Conservation (phyloP, 2,797 vertebrate genomes). For the Micropoecilia bifurca region DNA sequence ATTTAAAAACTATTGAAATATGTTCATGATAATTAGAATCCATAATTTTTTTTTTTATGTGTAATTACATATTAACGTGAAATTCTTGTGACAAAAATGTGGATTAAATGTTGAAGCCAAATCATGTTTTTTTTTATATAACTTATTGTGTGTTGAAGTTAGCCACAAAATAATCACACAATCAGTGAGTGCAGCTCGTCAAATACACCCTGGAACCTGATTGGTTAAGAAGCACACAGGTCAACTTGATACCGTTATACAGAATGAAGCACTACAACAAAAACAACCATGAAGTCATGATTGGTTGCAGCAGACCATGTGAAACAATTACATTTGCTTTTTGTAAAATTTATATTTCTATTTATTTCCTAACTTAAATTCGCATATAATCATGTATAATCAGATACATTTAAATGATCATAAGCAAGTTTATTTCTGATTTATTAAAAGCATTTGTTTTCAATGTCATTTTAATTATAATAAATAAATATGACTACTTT, state of each 20-base stretch:
- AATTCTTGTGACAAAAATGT: not conserved
- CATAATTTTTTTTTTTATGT: not conserved
- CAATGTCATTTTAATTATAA: not conserved
- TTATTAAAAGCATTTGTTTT: not conserved
- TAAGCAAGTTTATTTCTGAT: not conserved
- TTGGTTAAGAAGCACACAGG: not conserved
- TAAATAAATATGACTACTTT: not conserved
- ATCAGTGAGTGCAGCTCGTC: not conserved
- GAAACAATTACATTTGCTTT: not conserved
- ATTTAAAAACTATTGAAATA: not conserved
- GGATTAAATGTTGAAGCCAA: not conserved
- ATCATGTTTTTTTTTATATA: not conserved
- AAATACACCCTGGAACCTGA: not conserved
- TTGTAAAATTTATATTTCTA: not conserved
- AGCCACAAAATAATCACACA: not conserved
- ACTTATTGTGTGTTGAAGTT: not conserved
- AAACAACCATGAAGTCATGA: not conserved
- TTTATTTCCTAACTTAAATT: not conserved
- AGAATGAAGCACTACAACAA: not conserved
- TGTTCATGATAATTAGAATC: not conserved
- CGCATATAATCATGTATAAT: not conserved
- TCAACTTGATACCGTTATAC: not conserved
- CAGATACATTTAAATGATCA: not conserved
- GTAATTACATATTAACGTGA: not conserved
- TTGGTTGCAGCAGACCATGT: not conserved